phyloP scores from a whole-genome alignment of 2,888 invertebrate species.

The Cremastobaeus sp. region DNA sequence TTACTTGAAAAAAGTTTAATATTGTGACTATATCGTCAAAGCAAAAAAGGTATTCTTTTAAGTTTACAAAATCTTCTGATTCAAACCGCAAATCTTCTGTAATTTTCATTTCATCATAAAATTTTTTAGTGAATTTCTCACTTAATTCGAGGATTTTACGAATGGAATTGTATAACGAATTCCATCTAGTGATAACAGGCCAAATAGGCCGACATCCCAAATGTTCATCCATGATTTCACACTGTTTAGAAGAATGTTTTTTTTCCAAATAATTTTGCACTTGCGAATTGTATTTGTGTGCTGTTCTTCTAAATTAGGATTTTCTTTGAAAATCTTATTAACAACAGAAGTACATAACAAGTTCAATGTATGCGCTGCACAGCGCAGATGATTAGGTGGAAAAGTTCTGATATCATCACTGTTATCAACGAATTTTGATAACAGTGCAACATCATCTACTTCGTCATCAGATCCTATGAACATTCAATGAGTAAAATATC shows the following conservation, averaged over 20 bases:
- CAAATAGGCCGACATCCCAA: background rate
- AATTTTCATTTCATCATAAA: background rate
- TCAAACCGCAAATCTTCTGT: background rate
- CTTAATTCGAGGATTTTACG: background rate
- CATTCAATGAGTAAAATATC: too few species aligned
- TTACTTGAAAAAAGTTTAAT: too few species aligned
- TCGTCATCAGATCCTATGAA: constrained; percentile 8
- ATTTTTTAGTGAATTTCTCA: background rate
- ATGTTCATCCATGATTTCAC: constrained; percentile 7
- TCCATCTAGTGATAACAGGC: background rate
- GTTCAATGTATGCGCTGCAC: constrained; percentile 20
- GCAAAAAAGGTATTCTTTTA: background rate
- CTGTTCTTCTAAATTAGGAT: background rate
- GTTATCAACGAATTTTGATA: constrained; percentile 3
- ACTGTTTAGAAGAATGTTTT: background rate
- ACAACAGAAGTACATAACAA: constrained; percentile 6
- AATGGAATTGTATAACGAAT: background rate
- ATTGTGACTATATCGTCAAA: constrained; percentile 4
- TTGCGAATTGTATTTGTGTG: background rate
- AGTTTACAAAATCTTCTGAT: constrained; percentile 1
- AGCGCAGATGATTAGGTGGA: constrained; percentile 15
- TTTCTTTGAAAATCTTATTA: constrained; percentile 6
- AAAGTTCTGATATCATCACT: background rate
- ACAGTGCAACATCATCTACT: background rate
- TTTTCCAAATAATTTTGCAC: background rate